phyloP scores from a whole-genome alignment of 2,113 vertebrate species.

The Pseudorectes ferrugineus region DNA sequence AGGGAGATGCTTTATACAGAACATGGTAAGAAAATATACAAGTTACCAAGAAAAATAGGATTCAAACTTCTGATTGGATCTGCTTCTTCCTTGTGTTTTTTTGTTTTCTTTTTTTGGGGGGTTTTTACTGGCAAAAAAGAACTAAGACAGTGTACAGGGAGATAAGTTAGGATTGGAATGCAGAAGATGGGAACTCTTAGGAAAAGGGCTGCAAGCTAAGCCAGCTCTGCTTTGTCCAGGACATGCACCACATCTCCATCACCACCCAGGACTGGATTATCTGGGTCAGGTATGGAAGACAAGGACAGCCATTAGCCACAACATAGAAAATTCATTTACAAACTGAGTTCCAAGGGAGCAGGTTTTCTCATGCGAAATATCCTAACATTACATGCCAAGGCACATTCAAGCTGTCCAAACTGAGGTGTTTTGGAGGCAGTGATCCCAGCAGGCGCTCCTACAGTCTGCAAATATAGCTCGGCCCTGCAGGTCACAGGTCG shows the following conservation, averaged over 20 bases:
- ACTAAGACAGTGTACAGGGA: neutral
- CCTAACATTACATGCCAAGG: neutral
- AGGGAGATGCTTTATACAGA: neutral
- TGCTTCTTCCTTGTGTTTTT: neutral
- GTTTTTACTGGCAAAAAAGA: neutral
- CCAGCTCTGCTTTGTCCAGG: neutral
- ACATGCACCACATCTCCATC: neutral
- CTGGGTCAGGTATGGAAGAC: neutral
- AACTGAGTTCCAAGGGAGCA: neutral
- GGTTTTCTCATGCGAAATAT: neutral
- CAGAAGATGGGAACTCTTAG: neutral
- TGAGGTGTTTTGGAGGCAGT: neutral
- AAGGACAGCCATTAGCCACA: neutral
- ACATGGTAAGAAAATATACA: neutral
- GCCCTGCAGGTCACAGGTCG: no score
- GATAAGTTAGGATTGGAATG: neutral
- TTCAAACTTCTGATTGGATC: neutral
- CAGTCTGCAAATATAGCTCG: no score
- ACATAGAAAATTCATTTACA: neutral
- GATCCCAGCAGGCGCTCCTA: no score
- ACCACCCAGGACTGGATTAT: neutral
- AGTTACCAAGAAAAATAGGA: neutral
- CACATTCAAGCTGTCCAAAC: no score
- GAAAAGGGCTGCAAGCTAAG: neutral
- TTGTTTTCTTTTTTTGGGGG: neutral